Base-by-base conservation (phyloP, 2,888 invertebrate genomes). In the Eupeodes latifasciatus region DNA sequence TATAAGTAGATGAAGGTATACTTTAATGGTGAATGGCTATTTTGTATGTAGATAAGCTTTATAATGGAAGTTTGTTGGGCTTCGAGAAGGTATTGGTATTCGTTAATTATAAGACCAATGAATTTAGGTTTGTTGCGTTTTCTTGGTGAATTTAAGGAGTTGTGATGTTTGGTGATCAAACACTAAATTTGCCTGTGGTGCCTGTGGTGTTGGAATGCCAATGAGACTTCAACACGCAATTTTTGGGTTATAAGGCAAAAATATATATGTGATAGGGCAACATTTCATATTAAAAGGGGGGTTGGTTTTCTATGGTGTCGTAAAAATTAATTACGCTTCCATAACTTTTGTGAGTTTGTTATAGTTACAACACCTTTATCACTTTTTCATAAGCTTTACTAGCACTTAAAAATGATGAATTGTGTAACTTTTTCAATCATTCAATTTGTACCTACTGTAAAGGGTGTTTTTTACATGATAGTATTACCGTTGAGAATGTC, bases 91-190 rank as follows among this genome's bases (percentile, higher is more conserved):
- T 19, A 49, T 27, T 47, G 14, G 49, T 12, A 49, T 27, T 47
- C 49, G 66, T 49, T 66, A 66, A 66, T 66, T 66, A 49, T 57
- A 12, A 14, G 40, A 40, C 40, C 12, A 0, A 27, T 27, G 66
- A 27, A 66, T 27, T 66, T 14, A 47, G 19, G 44, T 44, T 19
- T 47, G 47, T 14, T 49, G 19, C 40, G 40, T 27, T 27, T 27
- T 27, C 27, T 27, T 64, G 47, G 47, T 47, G 47, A 64, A 64
- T 47, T 66, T 49, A 9, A 66, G 66, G 27, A 66, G 19, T 27
- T 49, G 27, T 2, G 49, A 49, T 66, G 66, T 66, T 49, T 14
- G 14, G 49, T 47, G 66, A 49, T 66, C 49, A 14, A 66, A 27
- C 9, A 27, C 9, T 1, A 9, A 59, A n/a, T 16, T 7, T 16